Evolutionary conservation across 2,797 vertebrate species (phyloP).

Genomic region (Artibeus lituratus): DNA sequence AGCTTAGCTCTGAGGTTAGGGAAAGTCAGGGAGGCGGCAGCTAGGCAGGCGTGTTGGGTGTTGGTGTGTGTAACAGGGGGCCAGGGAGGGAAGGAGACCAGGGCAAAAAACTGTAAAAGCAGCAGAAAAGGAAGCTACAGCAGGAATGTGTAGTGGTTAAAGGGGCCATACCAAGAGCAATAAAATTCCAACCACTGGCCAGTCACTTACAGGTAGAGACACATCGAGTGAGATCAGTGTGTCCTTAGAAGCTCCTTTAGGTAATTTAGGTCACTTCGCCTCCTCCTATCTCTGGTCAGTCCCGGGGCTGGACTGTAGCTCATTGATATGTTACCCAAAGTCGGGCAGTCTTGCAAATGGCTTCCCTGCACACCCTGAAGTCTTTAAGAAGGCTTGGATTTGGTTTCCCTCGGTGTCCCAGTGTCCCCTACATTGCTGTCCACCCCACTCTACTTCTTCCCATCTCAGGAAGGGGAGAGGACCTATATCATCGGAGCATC

Average conservation of each 20-base stretch:
- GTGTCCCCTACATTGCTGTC: rapidly evolving
- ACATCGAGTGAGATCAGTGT: not conserved
- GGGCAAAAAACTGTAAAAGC: not conserved
- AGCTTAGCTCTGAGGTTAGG: not conserved
- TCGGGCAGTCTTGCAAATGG: not conserved
- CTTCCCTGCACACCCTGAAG: not conserved
- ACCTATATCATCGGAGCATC: not conserved
- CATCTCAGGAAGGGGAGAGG: not conserved
- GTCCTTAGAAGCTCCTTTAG: not conserved
- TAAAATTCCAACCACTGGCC: not conserved
- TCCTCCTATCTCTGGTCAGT: not conserved
- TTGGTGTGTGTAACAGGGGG: not conserved
- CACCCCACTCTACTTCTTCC: not conserved
- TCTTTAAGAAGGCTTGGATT: not conserved
- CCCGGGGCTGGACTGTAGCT: not conserved
- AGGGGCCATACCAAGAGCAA: not conserved
- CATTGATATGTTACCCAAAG: not conserved
- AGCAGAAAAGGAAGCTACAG: not conserved
- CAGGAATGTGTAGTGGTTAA: not conserved
- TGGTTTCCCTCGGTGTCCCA: not conserved
- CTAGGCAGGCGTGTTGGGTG: too few species aligned
- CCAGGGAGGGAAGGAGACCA: not conserved
- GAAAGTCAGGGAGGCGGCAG: not conserved
- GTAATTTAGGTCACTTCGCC: not conserved
- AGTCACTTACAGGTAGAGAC: not conserved